Percentiles rank a stretch among this genome's conserved stretches.
Evolutionary conservation across 2,113 vertebrate species (phyloP).

Genomic region (Silurus meridionalis): DNA sequence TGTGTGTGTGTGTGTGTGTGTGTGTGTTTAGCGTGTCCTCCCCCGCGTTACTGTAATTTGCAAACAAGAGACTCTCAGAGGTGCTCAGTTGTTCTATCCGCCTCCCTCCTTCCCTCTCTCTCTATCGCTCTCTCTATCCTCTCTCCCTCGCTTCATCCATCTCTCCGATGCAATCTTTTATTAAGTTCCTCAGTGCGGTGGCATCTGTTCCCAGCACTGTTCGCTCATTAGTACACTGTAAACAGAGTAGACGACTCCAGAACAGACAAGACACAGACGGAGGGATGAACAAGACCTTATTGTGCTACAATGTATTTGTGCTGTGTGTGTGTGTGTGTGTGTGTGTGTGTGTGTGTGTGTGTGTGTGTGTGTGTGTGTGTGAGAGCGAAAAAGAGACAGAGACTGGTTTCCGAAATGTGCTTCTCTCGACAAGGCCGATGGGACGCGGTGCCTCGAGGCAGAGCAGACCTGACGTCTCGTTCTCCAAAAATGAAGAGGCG

Average conservation of each 20-base stretch:
- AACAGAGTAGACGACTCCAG: constrained; percentile 54
- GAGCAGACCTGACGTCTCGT: constrained; percentile 38
- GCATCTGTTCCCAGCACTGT: constrained; percentile 59
- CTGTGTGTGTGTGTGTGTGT: constrained; percentile 12
- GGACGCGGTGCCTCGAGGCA: constrained; percentile 12
- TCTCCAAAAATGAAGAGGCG: constrained; percentile 31
- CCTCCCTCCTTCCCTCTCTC: constrained; percentile 8
- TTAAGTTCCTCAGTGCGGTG: constrained; percentile 55
- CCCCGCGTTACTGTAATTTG: constrained; percentile 44
- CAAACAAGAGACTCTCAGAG: constrained; percentile 47
- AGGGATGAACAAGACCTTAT: constrained; percentile 4
- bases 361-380: not conserved
- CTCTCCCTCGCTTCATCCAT: constrained; percentile 6
- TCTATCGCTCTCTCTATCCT: not conserved
- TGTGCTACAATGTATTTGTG: not conserved
- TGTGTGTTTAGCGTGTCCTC: constrained; percentile 22
- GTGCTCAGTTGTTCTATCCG: constrained; percentile 40
- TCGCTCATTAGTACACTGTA: constrained; percentile 64
- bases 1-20: constrained; percentile 1
- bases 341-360: constrained; percentile 31
- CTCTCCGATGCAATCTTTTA: constrained; percentile 47
- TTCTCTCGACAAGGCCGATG: constrained; percentile 42
- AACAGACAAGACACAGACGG: constrained; percentile 28
- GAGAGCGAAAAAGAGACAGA: not conserved
- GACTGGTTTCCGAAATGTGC: constrained; percentile 46